These are phyloP conservation scores for Limonius californicus DNA, from an alignment of 1,140 invertebrate species.

Conservation along the genomic window DNA sequence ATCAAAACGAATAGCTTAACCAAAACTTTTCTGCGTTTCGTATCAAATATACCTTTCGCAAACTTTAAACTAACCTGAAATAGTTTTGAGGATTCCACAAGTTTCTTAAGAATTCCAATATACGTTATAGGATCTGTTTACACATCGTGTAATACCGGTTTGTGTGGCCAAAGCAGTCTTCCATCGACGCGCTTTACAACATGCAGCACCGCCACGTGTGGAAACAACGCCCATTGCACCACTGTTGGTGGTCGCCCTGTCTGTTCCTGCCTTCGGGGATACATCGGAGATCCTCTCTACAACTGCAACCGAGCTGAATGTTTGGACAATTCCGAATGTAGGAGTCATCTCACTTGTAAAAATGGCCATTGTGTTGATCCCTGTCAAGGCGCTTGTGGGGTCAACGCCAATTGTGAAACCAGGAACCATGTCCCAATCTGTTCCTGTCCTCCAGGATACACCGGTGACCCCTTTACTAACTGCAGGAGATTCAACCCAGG, in stretches of 20 bases:
- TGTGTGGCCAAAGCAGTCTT: background rate
- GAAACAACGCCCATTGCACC: conserved; percentile 60
- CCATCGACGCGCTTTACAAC: background rate
- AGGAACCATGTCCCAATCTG: conserved; percentile 62
- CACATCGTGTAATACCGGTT: background rate
- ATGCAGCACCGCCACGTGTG: conserved; percentile 48
- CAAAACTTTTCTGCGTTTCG: too few relatives aligned
- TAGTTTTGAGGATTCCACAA: too few relatives aligned
- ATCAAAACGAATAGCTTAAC: too few relatives aligned
- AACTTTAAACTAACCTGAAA: too few relatives aligned
- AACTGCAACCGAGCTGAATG: conserved; percentile 64
- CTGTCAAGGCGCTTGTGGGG: conserved; percentile 57
- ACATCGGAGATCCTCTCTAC: conserved; percentile 66
- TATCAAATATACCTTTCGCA: too few relatives aligned
- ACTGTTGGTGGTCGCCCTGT: conserved; percentile 58
- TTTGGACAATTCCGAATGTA: conserved; percentile 52
- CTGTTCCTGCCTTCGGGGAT: conserved; percentile 67
- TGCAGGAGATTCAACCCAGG: conserved; percentile 54
- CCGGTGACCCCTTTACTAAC: conserved; percentile 57
- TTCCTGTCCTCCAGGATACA: conserved; percentile 60
- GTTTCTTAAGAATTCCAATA: too few relatives aligned
- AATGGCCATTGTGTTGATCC: conserved; percentile 58
- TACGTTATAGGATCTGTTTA: too few relatives aligned
- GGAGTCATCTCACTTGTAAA: conserved; percentile 50
- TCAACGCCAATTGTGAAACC: conserved; percentile 59